Percentiles rank a stretch among this genome's conserved stretches.
Evolutionary conservation across 2,797 vertebrate genomes (phyloP).

Genomic region (Lepus oiostolus): DNA sequence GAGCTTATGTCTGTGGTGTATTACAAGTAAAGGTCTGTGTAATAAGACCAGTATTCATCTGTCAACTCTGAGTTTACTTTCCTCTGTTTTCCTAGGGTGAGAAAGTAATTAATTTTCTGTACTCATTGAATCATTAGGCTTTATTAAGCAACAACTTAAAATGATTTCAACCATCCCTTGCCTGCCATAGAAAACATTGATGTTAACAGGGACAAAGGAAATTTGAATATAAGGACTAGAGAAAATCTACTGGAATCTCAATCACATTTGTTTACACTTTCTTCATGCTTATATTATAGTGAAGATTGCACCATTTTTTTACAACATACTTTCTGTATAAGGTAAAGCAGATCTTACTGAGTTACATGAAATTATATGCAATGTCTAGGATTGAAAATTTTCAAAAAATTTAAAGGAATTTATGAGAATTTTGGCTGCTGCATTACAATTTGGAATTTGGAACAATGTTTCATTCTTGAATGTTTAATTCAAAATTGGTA

Average conservation of each 20-base stretch:
- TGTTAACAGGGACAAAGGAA: not conserved
- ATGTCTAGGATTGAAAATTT: conserved; percentile 28
- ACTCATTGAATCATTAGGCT: not conserved
- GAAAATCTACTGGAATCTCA: not conserved
- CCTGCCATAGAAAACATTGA: not conserved
- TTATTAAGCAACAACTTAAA: conserved; percentile 20
- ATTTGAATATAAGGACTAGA: not conserved
- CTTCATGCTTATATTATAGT: not conserved
- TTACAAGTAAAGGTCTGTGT: not conserved
- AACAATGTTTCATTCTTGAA: conserved; percentile 33
- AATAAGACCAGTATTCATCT: not conserved
- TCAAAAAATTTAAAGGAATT: not conserved
- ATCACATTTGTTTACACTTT: not conserved
- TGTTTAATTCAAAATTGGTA: conserved; percentile 6
- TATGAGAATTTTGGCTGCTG: conserved; percentile 26
- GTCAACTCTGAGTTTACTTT: not conserved
- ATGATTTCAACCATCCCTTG: not conserved
- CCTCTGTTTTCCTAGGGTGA: not conserved
- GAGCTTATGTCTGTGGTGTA: conserved; percentile 22
- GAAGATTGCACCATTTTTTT: conserved; percentile 54
- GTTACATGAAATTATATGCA: conserved; percentile 24
- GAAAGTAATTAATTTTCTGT: conserved; percentile 31
- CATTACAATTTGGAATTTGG: conserved; percentile 41
- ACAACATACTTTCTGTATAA: not conserved
- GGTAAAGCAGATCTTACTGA: conserved; percentile 4